Base-by-base conservation (phyloP, 2,113 vertebrate genomes). In the Odocoileus virginianus region DNA sequence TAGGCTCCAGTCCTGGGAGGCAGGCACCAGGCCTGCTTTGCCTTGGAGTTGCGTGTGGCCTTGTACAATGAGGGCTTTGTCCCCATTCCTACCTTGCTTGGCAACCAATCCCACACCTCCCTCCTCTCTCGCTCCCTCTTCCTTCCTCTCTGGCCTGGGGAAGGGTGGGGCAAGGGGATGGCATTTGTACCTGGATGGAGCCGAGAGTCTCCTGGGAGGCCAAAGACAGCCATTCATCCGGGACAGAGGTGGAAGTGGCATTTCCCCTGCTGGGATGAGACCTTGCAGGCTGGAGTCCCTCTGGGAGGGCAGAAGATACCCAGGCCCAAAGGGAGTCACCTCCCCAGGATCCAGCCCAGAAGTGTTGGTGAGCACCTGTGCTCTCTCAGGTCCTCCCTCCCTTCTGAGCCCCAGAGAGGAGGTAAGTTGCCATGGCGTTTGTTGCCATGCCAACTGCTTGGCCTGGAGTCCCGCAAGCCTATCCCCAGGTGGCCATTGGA, bases 231-330 rank as follows among this genome's bases (percentile, higher is more conserved):
- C 93, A 93, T 76, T 93, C 93, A 97, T 93, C 61, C 0, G 15
- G 96, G 78, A 85, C 11, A 2, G 86, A 96, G 78, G 83, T 67
- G 94, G 96, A 98, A 98, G 58, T 74, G 86, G 57, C 94, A 96
- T 96, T 98, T 98, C 94, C 96, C 97, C 61, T 89, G 74, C 93
- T 89, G 97, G 86, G 95, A 95, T 7, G 4, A 87, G 86, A 87
- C 86, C 78, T 79, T 10, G 15, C 16, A 82, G 92, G 86, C 6
- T 5, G 86, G 33, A 40, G 82, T 54, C 76, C 89, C 97, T 93
- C 16, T 43, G 97, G 92, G 94, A 95, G 78, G 71, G 58, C 25
- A 54, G 95, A 95, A 97, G 95, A 50, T 79, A 93, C 78, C 50
- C 55, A 86, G 96, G 94, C 81, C 43, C 85, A 10, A 5, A 95